Evolutionary conservation across 2,113 vertebrate species (phyloP).

Genomic region (Empidonax traillii): DNA sequence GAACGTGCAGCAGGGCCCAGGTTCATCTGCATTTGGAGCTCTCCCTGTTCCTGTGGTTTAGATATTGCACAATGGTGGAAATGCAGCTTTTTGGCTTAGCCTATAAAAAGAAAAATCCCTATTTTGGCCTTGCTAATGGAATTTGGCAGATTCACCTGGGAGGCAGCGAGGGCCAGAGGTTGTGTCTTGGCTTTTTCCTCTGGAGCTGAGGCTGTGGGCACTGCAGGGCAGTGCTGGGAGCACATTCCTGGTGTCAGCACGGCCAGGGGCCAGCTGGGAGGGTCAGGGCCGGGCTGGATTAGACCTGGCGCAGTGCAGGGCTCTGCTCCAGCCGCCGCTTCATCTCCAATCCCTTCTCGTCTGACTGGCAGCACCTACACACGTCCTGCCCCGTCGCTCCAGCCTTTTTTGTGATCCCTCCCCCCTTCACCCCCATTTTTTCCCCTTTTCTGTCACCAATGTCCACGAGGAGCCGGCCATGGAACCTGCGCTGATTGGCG

Average conservation of each 20-base stretch:
- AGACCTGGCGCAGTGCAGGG: constrained; percentile 61
- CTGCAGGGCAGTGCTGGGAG: not conserved
- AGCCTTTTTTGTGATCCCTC: not conserved
- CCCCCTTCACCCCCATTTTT: not conserved
- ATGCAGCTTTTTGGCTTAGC: not conserved
- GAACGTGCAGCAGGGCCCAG: not conserved
- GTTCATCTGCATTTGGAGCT: not conserved
- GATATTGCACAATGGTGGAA: not conserved
- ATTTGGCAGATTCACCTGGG: not conserved
- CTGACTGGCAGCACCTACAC: constrained; percentile 62
- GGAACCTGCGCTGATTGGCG: constrained; percentile 51
- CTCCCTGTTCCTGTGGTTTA: not conserved
- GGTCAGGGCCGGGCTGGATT: constrained; percentile 71
- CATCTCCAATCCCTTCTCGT: constrained; percentile 74
- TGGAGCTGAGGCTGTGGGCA: not conserved
- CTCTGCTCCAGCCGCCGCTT: constrained; percentile 64
- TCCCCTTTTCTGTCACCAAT: constrained; percentile 24
- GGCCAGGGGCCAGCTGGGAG: constrained; percentile 84
- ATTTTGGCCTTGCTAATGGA: not conserved
- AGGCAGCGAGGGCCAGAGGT: not conserved
- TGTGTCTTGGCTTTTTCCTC: not conserved
- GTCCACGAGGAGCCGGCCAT: constrained; percentile 59
- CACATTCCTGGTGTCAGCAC: constrained; percentile 81
- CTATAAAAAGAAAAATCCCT: not conserved
- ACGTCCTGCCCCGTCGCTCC: not conserved